Evolutionary conservation across 2,113 vertebrate species (phyloP).

Genomic region (Nipponia nippon): DNA sequence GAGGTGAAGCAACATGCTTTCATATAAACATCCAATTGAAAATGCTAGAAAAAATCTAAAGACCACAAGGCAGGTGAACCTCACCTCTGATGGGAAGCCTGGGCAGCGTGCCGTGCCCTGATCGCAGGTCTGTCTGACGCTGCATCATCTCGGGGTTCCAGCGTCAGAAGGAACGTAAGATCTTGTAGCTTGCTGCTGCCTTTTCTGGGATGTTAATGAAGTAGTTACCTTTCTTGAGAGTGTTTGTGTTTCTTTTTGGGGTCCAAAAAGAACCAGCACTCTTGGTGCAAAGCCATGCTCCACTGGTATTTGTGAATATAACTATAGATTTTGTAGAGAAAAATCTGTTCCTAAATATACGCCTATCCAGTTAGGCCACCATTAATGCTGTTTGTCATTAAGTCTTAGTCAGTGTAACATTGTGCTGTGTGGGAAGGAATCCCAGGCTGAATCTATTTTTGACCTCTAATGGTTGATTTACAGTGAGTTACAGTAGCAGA

Average conservation of each 20-base stretch:
- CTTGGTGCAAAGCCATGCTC: neutral
- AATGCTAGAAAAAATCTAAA: neutral
- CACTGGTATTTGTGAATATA: neutral
- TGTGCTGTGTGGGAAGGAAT: neutral
- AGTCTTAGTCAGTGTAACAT: neutral
- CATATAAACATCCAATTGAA: neutral
- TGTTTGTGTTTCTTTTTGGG: neutral
- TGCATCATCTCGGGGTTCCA: neutral
- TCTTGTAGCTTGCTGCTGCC: neutral
- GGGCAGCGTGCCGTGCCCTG: neutral
- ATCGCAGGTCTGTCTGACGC: neutral
- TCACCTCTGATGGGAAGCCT: rapidly evolving
- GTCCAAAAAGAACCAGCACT: neutral
- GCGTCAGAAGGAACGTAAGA: neutral
- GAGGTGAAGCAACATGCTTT: neutral
- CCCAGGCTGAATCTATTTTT: neutral
- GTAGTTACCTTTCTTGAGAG: neutral
- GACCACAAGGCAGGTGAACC: neutral
- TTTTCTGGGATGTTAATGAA: neutral
- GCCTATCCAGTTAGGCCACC: neutral
- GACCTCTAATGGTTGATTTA: neutral
- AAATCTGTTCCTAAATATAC: neutral
- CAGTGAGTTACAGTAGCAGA: neutral
- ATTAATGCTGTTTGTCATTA: neutral
- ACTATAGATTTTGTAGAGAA: neutral